phyloP scores from a whole-genome alignment of 2,888 invertebrate species.

The Sphaeridia pumilis region DNA sequence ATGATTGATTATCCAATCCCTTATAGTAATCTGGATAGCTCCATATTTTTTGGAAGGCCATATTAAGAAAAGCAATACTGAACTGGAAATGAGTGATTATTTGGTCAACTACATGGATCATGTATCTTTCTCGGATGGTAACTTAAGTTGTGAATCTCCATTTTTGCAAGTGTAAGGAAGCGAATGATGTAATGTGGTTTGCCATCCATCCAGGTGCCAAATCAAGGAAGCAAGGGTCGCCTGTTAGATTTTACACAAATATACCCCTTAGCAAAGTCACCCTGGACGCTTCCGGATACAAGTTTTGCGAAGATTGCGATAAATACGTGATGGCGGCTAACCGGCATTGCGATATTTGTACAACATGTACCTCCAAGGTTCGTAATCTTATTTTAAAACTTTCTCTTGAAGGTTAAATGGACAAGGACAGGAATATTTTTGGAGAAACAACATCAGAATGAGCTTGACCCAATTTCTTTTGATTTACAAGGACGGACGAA shows the following conservation, averaged over 20 bases:
- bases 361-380: conserved; percentile 19
- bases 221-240: conserved; percentile 11
- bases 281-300: conserved; percentile 9
- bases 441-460: too few species aligned
- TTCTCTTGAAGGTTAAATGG: neutral
- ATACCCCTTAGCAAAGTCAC: conserved; percentile 6
- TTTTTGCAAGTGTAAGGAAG: neutral
- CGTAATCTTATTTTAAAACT: neutral
- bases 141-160: neutral
- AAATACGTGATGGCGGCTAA: conserved; percentile 15
- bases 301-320: conserved; percentile 14
- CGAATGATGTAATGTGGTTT: neutral
- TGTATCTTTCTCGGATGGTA: conserved; percentile 9
- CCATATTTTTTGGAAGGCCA: conserved; percentile 21
- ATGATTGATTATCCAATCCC: too few species aligned
- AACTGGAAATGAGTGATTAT: conserved; percentile 18
- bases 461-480: neutral
- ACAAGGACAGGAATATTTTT: neutral
- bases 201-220: neutral
- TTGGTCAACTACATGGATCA: conserved; percentile 17
- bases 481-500: conserved; percentile 18
- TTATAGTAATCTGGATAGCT: conserved; percentile 18
- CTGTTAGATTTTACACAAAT: conserved; percentile 13
- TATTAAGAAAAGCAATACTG: conserved; percentile 12
- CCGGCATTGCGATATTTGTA: conserved; percentile 15